These are phyloP conservation scores for Sparus aurata DNA, from an alignment of 2,797 vertebrate genomes.

Conservation along the genomic window DNA sequence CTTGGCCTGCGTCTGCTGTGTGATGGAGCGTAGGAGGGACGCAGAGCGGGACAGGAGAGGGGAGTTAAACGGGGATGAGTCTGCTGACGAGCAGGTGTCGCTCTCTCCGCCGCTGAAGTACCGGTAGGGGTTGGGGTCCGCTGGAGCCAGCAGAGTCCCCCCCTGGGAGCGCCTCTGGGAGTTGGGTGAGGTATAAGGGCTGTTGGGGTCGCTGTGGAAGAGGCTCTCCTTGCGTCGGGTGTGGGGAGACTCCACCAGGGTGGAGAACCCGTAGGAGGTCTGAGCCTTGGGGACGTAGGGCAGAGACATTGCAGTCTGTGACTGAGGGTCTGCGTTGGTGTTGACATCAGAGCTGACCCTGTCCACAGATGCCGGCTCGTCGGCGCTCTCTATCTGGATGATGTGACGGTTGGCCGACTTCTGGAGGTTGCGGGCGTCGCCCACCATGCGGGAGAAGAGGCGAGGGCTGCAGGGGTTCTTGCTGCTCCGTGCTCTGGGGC, in stretches of 20 bases:
- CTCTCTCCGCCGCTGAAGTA: conserved; percentile 97
- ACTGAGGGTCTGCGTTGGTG: conserved; percentile 92
- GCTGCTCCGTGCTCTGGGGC: conserved; percentile 79
- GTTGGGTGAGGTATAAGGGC: conserved; percentile 91
- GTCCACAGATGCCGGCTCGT: conserved; percentile 84
- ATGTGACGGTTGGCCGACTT: conserved; percentile 92
- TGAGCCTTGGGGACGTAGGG: conserved; percentile 96
- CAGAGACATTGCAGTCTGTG: conserved; percentile 94
- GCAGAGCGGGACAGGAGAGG: conserved; percentile 95
- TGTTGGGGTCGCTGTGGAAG: conserved; percentile 95
- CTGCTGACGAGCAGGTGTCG: conserved; percentile 96
- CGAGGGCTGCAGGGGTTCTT: conserved; percentile 92
- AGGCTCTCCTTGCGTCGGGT: conserved; percentile 96
- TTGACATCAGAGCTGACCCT: conserved; percentile 48
- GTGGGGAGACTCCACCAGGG: conserved; percentile 95
- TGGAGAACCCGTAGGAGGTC: conserved; percentile 96
- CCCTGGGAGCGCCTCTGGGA: conserved; percentile 84
- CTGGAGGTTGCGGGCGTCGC: conserved; percentile 87
- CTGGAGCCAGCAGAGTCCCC: conserved; percentile 84
- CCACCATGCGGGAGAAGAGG: conserved; percentile 84
- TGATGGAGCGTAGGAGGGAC: conserved; percentile 94
- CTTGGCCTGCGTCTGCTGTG: conserved; percentile 94
- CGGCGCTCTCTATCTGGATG: conserved; percentile 96
- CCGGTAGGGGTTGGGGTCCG: conserved; percentile 91
- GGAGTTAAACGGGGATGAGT: conserved; percentile 95